These are phyloP conservation scores for Drosophila kikkawai DNA, from an alignment of 1,140 invertebrate genomes.

Conservation along the genomic window DNA sequence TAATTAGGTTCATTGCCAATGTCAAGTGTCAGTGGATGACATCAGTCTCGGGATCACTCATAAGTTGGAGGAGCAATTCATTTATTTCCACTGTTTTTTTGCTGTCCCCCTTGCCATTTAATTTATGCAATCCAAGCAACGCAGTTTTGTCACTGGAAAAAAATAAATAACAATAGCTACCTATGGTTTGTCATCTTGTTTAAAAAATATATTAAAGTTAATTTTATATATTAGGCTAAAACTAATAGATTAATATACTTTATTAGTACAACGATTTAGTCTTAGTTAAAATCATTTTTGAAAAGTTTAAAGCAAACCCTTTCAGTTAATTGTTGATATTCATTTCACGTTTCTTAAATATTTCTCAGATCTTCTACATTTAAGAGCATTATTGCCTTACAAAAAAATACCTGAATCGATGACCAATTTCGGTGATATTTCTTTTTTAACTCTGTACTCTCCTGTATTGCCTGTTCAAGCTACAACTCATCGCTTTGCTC, in stretches of 20 bases:
- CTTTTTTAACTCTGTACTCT: constrained; percentile 37
- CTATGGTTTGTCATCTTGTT: background rate
- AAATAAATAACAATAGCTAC: constrained; percentile 7
- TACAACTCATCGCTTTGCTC: constrained; percentile 41
- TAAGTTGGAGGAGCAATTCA: constrained; percentile 51
- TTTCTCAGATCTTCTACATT: background rate
- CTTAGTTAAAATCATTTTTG: background rate
- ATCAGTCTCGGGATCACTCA: constrained; percentile 59
- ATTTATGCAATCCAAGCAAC: constrained; percentile 64
- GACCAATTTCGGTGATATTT: constrained; percentile 23
- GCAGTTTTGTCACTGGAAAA: constrained; percentile 42
- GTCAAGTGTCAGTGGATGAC: constrained; percentile 76
- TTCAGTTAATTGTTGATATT: background rate
- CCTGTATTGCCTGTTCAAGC: constrained; percentile 21
- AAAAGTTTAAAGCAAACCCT: background rate
- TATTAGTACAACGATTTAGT: background rate
- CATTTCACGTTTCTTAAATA: constrained; percentile 1
- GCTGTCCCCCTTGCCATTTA: constrained; percentile 29
- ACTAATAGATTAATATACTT: background rate
- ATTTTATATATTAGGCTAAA: background rate
- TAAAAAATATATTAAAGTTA: background rate
- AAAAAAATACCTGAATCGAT: constrained; percentile 6
- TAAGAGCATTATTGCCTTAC: background rate
- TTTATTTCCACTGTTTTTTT: constrained; percentile 46
- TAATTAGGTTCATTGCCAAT: constrained; percentile 82